A percentile compares a stretch with the other conserved stretches of the same genome.
phyloP scores from a whole-genome alignment of 2,113 vertebrate genomes.

The Phylloscopus trochilus region DNA sequence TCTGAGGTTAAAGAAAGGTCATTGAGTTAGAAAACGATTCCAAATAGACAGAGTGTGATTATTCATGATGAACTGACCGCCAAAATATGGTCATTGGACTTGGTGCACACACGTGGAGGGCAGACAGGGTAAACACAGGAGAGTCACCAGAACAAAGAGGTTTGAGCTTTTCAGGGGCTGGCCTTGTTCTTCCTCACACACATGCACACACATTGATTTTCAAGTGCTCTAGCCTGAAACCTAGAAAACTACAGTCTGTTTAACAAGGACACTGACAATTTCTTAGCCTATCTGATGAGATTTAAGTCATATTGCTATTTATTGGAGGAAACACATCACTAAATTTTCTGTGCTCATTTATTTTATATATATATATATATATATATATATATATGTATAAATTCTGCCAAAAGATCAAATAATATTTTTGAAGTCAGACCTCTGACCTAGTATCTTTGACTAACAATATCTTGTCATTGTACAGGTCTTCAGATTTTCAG shows the following conservation, averaged over 20 bases:
- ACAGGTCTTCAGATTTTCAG: not conserved
- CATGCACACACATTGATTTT: not conserved
- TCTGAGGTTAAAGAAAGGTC: slow-evolving; percentile 7
- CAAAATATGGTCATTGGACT: not conserved
- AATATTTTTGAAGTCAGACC: not conserved
- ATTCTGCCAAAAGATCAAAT: not conserved
- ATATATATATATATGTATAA: not conserved
- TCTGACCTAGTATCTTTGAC: not conserved
- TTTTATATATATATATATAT: not conserved
- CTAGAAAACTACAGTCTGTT: not conserved
- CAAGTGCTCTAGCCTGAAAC: not conserved
- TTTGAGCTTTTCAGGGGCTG: not conserved
- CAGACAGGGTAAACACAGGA: not conserved
- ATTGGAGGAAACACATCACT: not conserved
- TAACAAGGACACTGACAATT: not conserved
- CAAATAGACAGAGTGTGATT: not conserved
- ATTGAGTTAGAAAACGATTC: not conserved
- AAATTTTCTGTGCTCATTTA: not conserved
- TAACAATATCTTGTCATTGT: not conserved
- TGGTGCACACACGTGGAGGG: not conserved
- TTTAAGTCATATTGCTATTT: not conserved
- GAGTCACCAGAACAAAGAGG: not conserved
- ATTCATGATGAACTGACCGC: not conserved
- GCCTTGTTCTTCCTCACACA: not conserved
- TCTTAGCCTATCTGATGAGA: not conserved